A percentile compares a stretch with the other conserved stretches of the same genome.
Evolutionary conservation across 2,888 invertebrate species (phyloP).

Genomic region (Deroplatys truncata): DNA sequence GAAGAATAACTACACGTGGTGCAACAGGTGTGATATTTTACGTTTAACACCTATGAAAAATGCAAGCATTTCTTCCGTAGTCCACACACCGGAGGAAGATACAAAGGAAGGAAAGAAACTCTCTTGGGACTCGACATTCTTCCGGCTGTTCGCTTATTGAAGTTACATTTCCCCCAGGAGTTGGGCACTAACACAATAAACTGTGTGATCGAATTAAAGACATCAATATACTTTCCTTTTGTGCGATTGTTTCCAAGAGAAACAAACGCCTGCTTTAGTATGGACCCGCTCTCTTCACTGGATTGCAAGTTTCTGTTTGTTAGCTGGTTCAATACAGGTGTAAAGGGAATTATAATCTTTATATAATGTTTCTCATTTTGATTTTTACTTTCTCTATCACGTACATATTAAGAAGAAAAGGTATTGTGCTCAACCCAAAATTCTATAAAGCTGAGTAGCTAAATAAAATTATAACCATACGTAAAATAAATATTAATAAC

Average conservation of each 20-base stretch:
- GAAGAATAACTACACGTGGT: too few species aligned
- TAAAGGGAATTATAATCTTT: too few species aligned
- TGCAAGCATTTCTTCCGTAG: background rate
- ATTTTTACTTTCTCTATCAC: too few species aligned
- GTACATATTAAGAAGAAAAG: too few species aligned
- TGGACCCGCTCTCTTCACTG: too few species aligned
- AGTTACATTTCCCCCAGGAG: background rate
- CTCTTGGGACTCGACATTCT: background rate
- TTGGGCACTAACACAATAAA: background rate
- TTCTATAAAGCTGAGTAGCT: too few species aligned
- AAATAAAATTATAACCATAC: too few species aligned
- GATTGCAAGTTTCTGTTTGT: too few species aligned
- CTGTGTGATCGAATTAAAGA: background rate
- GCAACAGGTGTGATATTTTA: background rate
- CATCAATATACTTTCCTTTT: background rate
- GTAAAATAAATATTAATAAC: too few species aligned
- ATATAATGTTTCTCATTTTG: too few species aligned
- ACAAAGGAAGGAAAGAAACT: background rate
- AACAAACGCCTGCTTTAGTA: background rate
- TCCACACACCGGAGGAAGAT: background rate
- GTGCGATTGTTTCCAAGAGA: background rate
- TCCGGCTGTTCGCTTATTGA: background rate
- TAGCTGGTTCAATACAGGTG: too few species aligned
- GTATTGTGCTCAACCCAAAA: too few species aligned
- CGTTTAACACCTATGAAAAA: background rate